phyloP scores from a whole-genome alignment of 2,888 invertebrate species.

The Cheilosia soror region DNA sequence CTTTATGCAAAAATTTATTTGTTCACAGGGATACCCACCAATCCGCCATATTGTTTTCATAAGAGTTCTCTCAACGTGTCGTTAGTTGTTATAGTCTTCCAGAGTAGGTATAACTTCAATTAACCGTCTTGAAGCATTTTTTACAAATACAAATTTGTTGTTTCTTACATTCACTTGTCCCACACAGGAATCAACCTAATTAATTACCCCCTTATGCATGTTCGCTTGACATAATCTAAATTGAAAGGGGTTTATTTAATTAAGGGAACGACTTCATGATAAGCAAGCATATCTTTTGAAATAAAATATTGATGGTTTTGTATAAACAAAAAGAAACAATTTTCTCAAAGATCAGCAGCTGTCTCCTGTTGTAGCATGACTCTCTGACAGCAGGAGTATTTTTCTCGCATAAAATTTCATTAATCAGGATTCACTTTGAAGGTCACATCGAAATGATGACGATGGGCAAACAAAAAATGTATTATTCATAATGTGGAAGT shows the following conservation, averaged over 20 bases:
- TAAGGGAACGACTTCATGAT: slow-evolving; percentile 11
- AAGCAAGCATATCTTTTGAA: background rate
- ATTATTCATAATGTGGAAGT: slow-evolving; percentile 2
- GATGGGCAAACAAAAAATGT: background rate
- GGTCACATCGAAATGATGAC: slow-evolving; percentile 2
- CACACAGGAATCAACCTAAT: too few relatives aligned
- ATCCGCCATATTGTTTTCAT: too few relatives aligned
- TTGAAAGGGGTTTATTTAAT: slow-evolving; percentile 19
- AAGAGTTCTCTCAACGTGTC: too few relatives aligned
- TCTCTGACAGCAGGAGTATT: background rate
- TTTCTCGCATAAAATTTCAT: slow-evolving; percentile 23
- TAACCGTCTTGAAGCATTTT: too few relatives aligned
- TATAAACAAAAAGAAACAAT: slow-evolving; percentile 17
- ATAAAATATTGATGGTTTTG: background rate
- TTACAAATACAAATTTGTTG: too few relatives aligned
- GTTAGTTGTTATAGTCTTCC: too few relatives aligned
- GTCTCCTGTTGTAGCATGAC: background rate
- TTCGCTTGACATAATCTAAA: background rate
- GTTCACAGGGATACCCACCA: too few relatives aligned
- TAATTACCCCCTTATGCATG: background rate
- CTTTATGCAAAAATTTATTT: too few relatives aligned
- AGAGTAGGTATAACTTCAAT: too few relatives aligned
- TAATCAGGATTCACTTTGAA: slow-evolving; percentile 32
- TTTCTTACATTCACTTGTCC: too few relatives aligned
- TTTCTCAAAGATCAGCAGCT: slow-evolving; percentile 5